Conservation (phyloP, 2,113 vertebrate species). For the Aramus guarauna region DNA sequence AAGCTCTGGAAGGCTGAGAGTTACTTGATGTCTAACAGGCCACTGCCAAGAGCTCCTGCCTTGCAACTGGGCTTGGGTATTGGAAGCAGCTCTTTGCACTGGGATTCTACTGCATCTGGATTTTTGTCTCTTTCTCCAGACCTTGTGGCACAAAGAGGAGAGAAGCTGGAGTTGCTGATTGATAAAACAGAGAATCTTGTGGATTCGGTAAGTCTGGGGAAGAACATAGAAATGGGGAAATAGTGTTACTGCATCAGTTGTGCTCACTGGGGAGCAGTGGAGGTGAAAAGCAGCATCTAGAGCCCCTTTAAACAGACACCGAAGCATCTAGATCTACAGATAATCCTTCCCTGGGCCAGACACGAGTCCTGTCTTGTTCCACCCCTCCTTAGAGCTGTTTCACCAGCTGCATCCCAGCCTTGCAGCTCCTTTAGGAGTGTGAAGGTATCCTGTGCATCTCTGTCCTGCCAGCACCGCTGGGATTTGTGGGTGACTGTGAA, state of each 20-base stretch:
- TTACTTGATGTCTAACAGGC: neutral
- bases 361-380: neutral
- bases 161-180: slow-evolving; percentile 94
- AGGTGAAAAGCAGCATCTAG: neutral
- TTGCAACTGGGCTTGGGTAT: neutral
- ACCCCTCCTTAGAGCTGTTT: neutral
- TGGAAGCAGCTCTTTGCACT: neutral
- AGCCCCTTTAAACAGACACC: too few relatives aligned
- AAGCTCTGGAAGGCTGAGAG: neutral
- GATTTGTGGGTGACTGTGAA: neutral
- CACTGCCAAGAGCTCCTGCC: neutral
- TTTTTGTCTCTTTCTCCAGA: slow-evolving; percentile 74
- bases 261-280: neutral
- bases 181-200: slow-evolving; percentile 98
- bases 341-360: neutral
- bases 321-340: neutral
- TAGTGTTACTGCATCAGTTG: neutral
- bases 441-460: too few relatives aligned
- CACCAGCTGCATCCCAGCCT: neutral
- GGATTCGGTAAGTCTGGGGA: slow-evolving; percentile 87
- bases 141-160: slow-evolving; percentile 95
- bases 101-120: neutral
- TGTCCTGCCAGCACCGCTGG: neutral
- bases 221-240: neutral
- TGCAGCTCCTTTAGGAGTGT: neutral